Conservation (phyloP, 2,888 invertebrate genomes). For the Zaprionus obscuricornis region DNA sequence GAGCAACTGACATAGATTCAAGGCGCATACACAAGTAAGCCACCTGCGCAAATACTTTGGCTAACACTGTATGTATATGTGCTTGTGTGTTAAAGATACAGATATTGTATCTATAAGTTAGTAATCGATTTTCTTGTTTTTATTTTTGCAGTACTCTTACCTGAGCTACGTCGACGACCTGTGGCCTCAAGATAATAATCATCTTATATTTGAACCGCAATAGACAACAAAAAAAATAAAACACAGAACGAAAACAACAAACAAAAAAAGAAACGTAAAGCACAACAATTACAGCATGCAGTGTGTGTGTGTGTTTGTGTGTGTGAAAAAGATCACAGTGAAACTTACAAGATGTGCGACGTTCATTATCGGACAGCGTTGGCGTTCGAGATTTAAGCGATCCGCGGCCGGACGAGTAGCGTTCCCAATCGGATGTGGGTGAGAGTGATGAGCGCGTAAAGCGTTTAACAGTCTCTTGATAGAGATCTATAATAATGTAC, state of each 20-base stretch:
- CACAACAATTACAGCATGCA: constrained; percentile 48
- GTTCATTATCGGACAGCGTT: constrained; percentile 66
- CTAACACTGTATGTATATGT: constrained; percentile 12
- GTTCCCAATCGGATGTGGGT: constrained; percentile 79
- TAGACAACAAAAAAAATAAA: constrained; percentile 39
- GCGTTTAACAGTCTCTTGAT: constrained; percentile 81
- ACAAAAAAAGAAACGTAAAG: constrained; percentile 43
- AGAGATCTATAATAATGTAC: constrained; percentile 67
- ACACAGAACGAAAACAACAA: constrained; percentile 44
- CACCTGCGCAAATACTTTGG: constrained; percentile 77
- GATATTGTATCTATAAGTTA: neutral
- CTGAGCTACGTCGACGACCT: constrained; percentile 82
- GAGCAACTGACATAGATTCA: constrained; percentile 77
- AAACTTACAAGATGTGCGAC: constrained; percentile 79
- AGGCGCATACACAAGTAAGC: constrained; percentile 32
- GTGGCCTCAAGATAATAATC: constrained; percentile 83
- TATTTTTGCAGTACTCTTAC: constrained; percentile 66
- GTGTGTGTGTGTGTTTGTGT: constrained; percentile 1
- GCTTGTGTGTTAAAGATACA: constrained; percentile 12
- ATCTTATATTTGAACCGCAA: constrained; percentile 53
- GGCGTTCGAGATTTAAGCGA: constrained; percentile 67
- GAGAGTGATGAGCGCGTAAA: constrained; percentile 81
- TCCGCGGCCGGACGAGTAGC: constrained; percentile 72
- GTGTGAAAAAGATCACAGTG: neutral
- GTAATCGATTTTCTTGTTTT: too few relatives aligned